Conservation (phyloP, 2,888 invertebrate genomes). For the Nasonovia ribisnigri region DNA sequence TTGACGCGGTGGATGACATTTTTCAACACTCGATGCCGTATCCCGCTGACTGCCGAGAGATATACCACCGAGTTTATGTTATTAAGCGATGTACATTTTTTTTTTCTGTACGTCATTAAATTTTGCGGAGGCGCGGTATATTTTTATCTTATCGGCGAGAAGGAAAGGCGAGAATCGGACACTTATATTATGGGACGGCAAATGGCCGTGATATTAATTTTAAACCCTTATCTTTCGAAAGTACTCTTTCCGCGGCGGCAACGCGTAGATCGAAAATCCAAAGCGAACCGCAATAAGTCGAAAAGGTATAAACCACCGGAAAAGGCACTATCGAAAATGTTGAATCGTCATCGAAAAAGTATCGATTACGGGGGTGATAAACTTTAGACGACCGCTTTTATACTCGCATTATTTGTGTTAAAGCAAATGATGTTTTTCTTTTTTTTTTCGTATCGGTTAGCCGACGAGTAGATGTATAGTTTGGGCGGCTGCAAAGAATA, state of each 20-base stretch:
- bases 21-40: constrained; percentile 21
- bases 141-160: constrained; percentile 16
- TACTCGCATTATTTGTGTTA: not conserved
- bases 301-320: not conserved
- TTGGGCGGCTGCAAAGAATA: too few relatives aligned
- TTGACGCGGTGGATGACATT: constrained; percentile 18
- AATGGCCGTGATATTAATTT: constrained; percentile 25
- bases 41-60: not conserved
- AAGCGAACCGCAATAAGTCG: constrained; percentile 1
- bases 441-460: not conserved
- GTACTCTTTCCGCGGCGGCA: not conserved
- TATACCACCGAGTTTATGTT: constrained; percentile 25
- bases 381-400: not conserved
- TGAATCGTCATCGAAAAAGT: constrained; percentile 14
- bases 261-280: not conserved
- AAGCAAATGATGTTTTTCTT: not conserved
- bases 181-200: not conserved
- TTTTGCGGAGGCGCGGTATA: not conserved
- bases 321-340: constrained; percentile 5
- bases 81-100: constrained; percentile 38
- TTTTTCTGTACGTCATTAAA: constrained; percentile 16
- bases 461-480: not conserved
- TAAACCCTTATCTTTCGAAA: not conserved
- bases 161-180: not conserved
- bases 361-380: not conserved